Percentiles rank a stretch among this genome's conserved stretches.
These are phyloP conservation scores for Timema podura DNA, from an alignment of 2,888 invertebrate genomes.

Conservation along the genomic window DNA sequence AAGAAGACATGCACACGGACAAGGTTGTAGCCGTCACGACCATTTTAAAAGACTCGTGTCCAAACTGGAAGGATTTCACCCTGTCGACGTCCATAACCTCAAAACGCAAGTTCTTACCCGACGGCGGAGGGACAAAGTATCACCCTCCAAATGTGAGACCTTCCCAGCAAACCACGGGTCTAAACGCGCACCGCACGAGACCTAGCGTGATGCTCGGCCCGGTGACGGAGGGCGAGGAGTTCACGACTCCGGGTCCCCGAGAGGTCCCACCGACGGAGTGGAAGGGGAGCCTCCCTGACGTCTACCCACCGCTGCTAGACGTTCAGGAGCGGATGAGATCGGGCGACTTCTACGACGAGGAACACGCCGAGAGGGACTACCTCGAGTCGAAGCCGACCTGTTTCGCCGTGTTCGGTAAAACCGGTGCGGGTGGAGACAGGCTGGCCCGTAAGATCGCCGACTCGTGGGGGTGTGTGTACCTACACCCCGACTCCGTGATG, in stretches of 20 bases:
- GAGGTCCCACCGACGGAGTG: too few relatives aligned
- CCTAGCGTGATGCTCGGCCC: too few relatives aligned
- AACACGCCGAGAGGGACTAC: background rate
- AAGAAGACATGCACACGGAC: too few relatives aligned
- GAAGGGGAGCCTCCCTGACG: background rate
- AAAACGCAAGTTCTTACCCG: background rate
- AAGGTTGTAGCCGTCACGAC: too few relatives aligned
- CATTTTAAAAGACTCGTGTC: too few relatives aligned
- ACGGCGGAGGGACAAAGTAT: too few relatives aligned
- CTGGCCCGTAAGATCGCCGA: constrained; percentile 3
- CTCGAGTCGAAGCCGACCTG: background rate
- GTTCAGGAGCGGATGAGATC: background rate
- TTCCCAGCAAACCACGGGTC: too few relatives aligned
- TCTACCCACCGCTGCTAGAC: background rate
- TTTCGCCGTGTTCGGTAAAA: background rate
- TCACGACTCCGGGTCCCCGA: too few relatives aligned
- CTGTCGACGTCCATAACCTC: background rate
- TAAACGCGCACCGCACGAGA: too few relatives aligned
- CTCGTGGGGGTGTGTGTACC: background rate
- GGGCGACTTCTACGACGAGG: constrained; percentile 10
- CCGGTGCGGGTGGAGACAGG: background rate
- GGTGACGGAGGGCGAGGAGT: too few relatives aligned
- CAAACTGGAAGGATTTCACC: too few relatives aligned
- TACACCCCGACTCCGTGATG: background rate
- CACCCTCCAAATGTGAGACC: too few relatives aligned